Conservation (phyloP, 1,140 invertebrate species). For the Drosophila pachea region DNA sequence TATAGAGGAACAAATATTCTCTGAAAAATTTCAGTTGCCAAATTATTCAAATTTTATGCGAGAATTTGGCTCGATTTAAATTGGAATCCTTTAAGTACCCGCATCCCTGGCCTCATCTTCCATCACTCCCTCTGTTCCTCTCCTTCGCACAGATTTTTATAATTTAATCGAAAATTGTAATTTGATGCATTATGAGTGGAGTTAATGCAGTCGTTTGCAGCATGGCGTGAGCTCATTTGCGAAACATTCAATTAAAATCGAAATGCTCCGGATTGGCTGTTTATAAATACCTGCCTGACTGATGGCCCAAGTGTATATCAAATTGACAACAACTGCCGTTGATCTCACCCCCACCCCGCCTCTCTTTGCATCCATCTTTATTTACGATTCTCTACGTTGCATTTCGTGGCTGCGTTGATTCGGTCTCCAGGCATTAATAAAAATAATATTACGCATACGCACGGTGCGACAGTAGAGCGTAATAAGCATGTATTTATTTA, state of each 20-base stretch:
- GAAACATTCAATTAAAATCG: constrained; percentile 19
- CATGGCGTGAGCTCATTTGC: constrained; percentile 22
- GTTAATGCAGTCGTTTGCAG: constrained; percentile 39
- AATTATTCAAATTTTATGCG: too few species aligned
- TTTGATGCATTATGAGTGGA: constrained; percentile 34
- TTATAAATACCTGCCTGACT: constrained; percentile 26
- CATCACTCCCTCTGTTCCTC: neutral
- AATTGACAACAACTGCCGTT: constrained; percentile 27
- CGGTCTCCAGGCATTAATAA: constrained; percentile 38
- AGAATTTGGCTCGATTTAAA: too few species aligned
- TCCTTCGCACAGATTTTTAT: neutral
- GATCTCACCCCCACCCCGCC: neutral
- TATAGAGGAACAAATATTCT: too few species aligned
- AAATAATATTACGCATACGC: constrained; percentile 45
- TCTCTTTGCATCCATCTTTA: neutral
- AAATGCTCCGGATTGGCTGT: constrained; percentile 14
- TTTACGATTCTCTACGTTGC: neutral
- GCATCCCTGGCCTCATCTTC: too few species aligned
- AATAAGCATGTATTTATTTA: constrained; percentile 25
- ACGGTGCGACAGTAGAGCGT: neutral
- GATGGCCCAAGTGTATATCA: constrained; percentile 43
- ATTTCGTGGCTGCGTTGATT: neutral
- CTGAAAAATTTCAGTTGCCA: too few species aligned
- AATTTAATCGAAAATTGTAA: constrained; percentile 24
- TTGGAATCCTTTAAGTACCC: neutral